Evolutionary conservation across 2,888 invertebrate genomes (phyloP).

Genomic region (Eupithecia centaureata): DNA sequence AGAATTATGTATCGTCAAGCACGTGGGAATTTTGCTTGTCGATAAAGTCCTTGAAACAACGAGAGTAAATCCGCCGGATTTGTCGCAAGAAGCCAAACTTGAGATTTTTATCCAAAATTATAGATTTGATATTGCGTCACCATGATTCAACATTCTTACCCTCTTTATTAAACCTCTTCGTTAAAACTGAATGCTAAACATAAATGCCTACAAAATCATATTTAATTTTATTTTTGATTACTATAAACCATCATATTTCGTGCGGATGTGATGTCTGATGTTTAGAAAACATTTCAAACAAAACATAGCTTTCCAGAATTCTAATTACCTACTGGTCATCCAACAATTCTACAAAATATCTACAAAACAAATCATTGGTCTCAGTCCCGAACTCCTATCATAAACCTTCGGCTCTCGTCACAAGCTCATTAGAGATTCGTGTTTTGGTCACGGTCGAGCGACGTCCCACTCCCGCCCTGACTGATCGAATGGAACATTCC

Average conservation of each 20-base stretch:
- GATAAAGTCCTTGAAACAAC: neutral
- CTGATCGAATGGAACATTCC: slow-evolving; percentile 43
- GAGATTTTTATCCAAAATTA: neutral
- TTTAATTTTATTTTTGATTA: no score
- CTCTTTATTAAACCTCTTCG: neutral
- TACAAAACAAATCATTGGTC: neutral
- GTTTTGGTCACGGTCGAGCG: slow-evolving; percentile 39
- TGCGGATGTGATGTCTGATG: neutral
- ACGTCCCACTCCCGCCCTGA: slow-evolving; percentile 18
- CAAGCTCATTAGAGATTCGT: slow-evolving; percentile 30
- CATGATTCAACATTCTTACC: neutral
- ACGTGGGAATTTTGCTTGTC: neutral
- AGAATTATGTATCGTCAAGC: neutral
- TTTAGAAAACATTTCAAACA: neutral
- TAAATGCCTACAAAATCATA: neutral
- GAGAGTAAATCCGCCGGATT: neutral
- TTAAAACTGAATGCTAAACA: neutral
- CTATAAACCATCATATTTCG: neutral
- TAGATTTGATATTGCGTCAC: neutral
- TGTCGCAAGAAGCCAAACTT: neutral
- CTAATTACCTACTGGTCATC: neutral
- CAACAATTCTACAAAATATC: neutral
- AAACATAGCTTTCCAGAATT: no score
- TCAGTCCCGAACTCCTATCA: neutral
- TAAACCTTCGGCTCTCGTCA: slow-evolving; percentile 19